A percentile compares a stretch with the other conserved stretches of the same genome.
Evolutionary conservation across 1,140 invertebrate genomes (phyloP).

Genomic region (Saxidomus purpurata): DNA sequence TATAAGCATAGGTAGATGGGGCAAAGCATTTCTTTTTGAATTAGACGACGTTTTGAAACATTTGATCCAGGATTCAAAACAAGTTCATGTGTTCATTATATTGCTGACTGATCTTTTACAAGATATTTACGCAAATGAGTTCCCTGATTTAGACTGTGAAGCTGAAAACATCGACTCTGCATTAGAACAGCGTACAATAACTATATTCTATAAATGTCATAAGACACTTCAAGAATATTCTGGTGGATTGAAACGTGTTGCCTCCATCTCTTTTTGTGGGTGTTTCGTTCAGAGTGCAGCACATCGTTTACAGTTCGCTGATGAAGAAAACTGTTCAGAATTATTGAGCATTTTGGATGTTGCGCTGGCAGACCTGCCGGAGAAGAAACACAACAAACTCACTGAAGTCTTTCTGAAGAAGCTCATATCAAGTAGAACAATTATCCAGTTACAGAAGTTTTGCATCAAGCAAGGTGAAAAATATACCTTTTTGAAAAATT

Average conservation of each 20-base stretch:
- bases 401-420: neutral
- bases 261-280: neutral
- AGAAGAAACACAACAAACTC: neutral
- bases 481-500: neutral
- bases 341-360: neutral
- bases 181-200: neutral
- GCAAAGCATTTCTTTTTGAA: neutral
- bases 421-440: too few species aligned
- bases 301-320: neutral
- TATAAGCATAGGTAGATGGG: neutral
- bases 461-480: neutral
- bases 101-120: neutral
- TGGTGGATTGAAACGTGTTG: neutral
- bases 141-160: neutral
- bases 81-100: neutral
- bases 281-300: neutral
- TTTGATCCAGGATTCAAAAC: neutral
- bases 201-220: neutral
- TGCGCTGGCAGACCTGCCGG: neutral
- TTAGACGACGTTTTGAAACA: neutral
- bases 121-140: neutral
- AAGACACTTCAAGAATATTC: neutral
- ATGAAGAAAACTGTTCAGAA: neutral
- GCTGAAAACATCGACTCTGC: too few species aligned
- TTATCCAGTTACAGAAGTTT: neutral